These are phyloP conservation scores for Platyura marginata DNA, from an alignment of 1,140 invertebrate species.

Conservation along the genomic window DNA sequence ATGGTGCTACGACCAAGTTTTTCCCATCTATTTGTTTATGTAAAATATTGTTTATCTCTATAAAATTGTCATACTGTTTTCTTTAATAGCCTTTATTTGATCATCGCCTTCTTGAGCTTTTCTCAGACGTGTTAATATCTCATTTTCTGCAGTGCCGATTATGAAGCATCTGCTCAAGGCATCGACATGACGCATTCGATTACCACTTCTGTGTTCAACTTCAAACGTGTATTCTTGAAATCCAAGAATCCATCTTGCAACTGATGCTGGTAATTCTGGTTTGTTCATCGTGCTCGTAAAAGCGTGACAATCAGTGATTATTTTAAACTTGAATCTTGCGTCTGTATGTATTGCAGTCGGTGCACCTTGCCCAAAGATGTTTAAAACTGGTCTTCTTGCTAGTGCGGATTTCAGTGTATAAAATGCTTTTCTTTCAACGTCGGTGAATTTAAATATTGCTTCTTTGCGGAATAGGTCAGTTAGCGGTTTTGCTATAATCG, in stretches of 20 bases:
- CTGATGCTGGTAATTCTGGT: slow-evolving; percentile 11
- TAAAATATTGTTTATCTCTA: too few relatives aligned
- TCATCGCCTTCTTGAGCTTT: too few relatives aligned
- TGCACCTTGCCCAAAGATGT: slow-evolving; percentile 10
- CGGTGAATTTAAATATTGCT: slow-evolving; percentile 5
- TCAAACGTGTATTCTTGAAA: slow-evolving; percentile 11
- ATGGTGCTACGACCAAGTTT: slow-evolving; percentile 13
- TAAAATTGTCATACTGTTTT: too few relatives aligned
- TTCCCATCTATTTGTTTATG: slow-evolving; percentile 5
- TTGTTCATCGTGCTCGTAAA: slow-evolving; percentile 16
- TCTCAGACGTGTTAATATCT: too few relatives aligned
- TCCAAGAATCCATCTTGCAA: slow-evolving; percentile 12
- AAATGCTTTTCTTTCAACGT: slow-evolving; percentile 9
- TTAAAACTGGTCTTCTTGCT: slow-evolving; percentile 10
- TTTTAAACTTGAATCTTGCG: slow-evolving; percentile 9
- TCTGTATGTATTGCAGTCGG: slow-evolving; percentile 15
- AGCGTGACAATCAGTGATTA: slow-evolving; percentile 14
- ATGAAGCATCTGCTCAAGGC: slow-evolving; percentile 9
- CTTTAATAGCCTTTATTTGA: too few relatives aligned
- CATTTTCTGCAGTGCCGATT: too few relatives aligned
- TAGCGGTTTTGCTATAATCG: slow-evolving; percentile 10
- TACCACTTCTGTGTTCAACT: slow-evolving; percentile 9
- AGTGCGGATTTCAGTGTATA: slow-evolving; percentile 10
- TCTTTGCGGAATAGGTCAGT: slow-evolving; percentile 2
- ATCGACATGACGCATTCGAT: slow-evolving; percentile 11